These are phyloP conservation scores for Ectemnius cavifrons DNA, from an alignment of 2,888 invertebrate genomes.

Conservation along the genomic window DNA sequence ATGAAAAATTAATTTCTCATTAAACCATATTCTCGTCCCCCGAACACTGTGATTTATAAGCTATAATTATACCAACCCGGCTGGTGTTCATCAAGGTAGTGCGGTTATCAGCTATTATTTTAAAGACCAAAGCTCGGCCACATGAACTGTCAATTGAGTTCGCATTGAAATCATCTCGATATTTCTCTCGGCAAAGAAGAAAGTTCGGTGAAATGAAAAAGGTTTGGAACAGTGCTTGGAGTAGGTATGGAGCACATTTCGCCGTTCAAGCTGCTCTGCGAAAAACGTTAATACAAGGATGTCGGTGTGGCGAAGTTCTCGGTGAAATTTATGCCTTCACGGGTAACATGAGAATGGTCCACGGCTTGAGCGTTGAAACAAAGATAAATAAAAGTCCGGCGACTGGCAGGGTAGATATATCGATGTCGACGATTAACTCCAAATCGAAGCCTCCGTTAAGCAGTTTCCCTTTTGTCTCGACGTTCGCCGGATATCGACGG, in stretches of 20 bases:
- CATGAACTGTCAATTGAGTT: background rate
- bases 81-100: background rate
- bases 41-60: background rate
- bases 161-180: background rate
- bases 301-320: background rate
- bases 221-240: background rate
- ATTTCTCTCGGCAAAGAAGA: background rate
- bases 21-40: background rate
- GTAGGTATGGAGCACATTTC: background rate
- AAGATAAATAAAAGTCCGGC: background rate
- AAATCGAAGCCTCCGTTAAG: slow-evolving; percentile 3
- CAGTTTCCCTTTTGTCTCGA: slow-evolving; percentile 3
- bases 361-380: too few species aligned
- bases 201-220: background rate
- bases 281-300: background rate
- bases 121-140: background rate
- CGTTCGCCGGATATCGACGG: background rate
- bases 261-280: background rate
- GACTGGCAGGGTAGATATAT: background rate
- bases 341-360: background rate
- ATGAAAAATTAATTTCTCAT: slow-evolving; percentile 17
- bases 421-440: slow-evolving; percentile 1
- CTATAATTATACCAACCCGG: too few species aligned
- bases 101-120: background rate
- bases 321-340: background rate